Evolutionary conservation across 2,113 vertebrate genomes (phyloP).

Genomic region (Mystacornis crossleyi): DNA sequence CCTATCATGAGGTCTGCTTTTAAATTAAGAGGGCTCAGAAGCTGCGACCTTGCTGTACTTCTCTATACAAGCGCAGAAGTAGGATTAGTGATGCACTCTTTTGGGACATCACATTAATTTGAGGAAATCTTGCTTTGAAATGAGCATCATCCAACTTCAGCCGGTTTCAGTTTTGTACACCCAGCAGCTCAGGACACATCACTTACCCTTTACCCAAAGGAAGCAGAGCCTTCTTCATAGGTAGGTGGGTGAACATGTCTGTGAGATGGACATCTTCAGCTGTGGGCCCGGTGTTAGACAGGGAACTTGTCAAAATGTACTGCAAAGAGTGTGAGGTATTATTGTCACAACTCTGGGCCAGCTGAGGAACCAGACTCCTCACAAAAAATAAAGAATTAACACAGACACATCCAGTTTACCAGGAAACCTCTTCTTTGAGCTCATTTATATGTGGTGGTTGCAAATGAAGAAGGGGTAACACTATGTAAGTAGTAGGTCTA

Average conservation of each 20-base stretch:
- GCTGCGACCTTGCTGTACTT: not conserved
- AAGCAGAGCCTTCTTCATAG: not conserved
- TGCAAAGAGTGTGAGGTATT: not conserved
- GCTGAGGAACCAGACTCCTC: not conserved
- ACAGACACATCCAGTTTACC: not conserved
- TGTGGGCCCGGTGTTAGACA: fast-evolving
- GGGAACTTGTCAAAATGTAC: not conserved
- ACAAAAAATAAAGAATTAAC: not conserved
- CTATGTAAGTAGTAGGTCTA: not conserved
- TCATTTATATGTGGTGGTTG: not conserved
- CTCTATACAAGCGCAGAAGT: not conserved
- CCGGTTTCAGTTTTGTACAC: not conserved
- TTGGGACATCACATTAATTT: not conserved
- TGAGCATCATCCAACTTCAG: not conserved
- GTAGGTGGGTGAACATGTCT: not conserved
- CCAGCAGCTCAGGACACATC: not conserved
- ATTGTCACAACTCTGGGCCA: not conserved
- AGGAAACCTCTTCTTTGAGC: not conserved
- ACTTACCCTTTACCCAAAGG: not conserved
- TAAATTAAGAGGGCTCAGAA: conserved; percentile 40
- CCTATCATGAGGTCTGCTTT: not conserved
- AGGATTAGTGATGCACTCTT: not conserved
- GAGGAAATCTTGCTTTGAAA: not conserved
- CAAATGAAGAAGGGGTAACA: not conserved
- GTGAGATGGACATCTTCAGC: not conserved